Evolutionary conservation across 2,888 invertebrate species (phyloP).

Genomic region (Melinopterus prodromus): DNA sequence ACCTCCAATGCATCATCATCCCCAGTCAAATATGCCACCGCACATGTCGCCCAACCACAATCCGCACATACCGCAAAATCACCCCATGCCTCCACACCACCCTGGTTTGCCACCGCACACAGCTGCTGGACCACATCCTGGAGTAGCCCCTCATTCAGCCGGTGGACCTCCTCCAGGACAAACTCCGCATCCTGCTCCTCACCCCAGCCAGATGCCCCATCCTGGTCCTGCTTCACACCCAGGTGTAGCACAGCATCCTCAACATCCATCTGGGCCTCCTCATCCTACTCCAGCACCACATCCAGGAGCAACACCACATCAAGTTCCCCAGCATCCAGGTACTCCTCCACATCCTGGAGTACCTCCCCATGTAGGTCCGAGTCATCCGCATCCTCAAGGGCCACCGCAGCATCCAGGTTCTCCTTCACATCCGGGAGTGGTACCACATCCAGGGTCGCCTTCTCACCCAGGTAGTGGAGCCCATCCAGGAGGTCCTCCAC

Average conservation of each 20-base stretch:
- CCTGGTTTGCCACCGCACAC: constrained; percentile 31
- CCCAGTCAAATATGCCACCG: constrained; percentile 41
- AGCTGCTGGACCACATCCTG: constrained; percentile 35
- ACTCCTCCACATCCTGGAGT: constrained; percentile 43
- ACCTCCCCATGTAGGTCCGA: constrained; percentile 43
- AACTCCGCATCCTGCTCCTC: constrained; percentile 25
- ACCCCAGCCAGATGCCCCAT: constrained; percentile 23
- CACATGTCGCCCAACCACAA: constrained; percentile 43
- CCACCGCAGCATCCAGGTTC: constrained; percentile 45
- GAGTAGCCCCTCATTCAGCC: constrained; percentile 29
- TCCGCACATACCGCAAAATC: constrained; percentile 42
- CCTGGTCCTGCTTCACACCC: constrained; percentile 35
- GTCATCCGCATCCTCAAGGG: constrained; percentile 39
- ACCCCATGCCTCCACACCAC: constrained; percentile 37
- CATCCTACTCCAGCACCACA: constrained; percentile 32
- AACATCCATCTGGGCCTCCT: constrained; percentile 33
- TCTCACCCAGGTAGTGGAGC: constrained; percentile 10
- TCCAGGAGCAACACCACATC: constrained; percentile 35
- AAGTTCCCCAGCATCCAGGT: constrained; percentile 50
- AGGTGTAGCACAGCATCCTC: constrained; percentile 45
- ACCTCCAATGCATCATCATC: constrained; percentile 38
- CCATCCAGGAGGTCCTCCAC: constrained; percentile 24
- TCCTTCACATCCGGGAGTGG: constrained; percentile 26
- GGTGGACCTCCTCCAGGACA: constrained; percentile 35
- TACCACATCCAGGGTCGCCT: constrained; percentile 22